These are phyloP conservation scores for Nixonia krombeini DNA, from an alignment of 1,140 invertebrate species.

Conservation along the genomic window DNA sequence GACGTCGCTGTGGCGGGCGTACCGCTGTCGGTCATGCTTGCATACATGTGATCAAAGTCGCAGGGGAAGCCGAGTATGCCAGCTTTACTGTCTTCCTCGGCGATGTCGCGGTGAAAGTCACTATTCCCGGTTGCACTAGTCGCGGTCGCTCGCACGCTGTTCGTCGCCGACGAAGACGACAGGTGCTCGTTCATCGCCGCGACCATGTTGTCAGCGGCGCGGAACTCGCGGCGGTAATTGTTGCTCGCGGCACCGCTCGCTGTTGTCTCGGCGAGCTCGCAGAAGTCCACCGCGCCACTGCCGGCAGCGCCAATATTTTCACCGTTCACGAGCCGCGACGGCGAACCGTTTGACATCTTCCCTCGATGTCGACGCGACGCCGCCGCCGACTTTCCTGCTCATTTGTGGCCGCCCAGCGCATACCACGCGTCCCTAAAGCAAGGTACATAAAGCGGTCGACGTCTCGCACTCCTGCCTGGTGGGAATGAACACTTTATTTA, in stretches of 20 bases:
- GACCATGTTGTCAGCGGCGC: constrained; percentile 63
- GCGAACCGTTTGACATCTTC: constrained; percentile 39
- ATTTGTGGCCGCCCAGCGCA: constrained; percentile 26
- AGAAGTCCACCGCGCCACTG: background rate
- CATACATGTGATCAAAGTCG: constrained; percentile 75
- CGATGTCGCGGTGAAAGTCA: constrained; percentile 12
- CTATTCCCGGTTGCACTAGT: constrained; percentile 6
- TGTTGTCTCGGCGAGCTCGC: background rate
- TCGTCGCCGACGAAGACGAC: constrained; percentile 62
- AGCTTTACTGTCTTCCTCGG: constrained; percentile 50
- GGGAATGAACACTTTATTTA: too few species aligned
- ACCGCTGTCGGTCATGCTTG: constrained; percentile 69
- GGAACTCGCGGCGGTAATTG: constrained; percentile 1
- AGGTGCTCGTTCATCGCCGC: constrained; percentile 70
- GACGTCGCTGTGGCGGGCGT: constrained; percentile 56
- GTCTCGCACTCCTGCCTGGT: background rate
- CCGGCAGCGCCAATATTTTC: constrained; percentile 25
- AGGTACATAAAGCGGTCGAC: constrained; percentile 12
- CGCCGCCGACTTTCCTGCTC: constrained; percentile 24
- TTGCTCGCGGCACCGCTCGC: background rate
- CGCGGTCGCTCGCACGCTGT: constrained; percentile 52
- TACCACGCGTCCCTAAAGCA: constrained; percentile 3
- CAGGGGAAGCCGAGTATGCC: constrained; percentile 67
- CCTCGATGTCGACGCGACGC: constrained; percentile 26
- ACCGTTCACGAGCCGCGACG: constrained; percentile 43